These are phyloP conservation scores for Sitophilus oryzae DNA, from an alignment of 1,140 invertebrate genomes.

Conservation along the genomic window DNA sequence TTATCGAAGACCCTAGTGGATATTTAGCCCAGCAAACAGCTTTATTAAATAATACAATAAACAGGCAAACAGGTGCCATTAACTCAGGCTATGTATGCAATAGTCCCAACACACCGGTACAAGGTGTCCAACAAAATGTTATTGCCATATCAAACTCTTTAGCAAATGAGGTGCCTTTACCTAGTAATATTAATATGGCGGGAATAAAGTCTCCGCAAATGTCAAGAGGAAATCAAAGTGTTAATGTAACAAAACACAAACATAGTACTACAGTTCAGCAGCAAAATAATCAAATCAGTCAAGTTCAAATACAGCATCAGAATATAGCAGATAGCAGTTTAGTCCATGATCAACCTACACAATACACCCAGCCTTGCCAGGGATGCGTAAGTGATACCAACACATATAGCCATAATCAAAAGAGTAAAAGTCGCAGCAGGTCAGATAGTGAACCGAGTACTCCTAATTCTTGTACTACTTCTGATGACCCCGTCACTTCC, in stretches of 20 bases:
- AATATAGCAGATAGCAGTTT: constrained; percentile 49
- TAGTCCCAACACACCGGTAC: constrained; percentile 39
- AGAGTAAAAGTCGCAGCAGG: constrained; percentile 31
- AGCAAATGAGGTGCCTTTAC: constrained; percentile 44
- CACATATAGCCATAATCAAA: constrained; percentile 17
- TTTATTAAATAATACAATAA: constrained; percentile 75
- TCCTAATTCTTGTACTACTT: constrained; percentile 50
- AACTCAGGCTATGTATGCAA: constrained; percentile 42
- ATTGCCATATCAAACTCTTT: constrained; percentile 32
- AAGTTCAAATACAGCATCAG: constrained; percentile 23
- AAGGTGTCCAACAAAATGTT: constrained; percentile 29
- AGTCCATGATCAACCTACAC: constrained; percentile 40
- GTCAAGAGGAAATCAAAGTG: constrained; percentile 24
- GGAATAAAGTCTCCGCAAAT: constrained; percentile 31
- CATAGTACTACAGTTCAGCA: neutral
- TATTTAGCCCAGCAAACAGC: constrained; percentile 83
- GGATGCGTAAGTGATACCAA: constrained; percentile 39
- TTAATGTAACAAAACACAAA: constrained; percentile 1
- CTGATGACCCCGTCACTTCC: constrained; percentile 62
- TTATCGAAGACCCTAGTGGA: constrained; percentile 83
- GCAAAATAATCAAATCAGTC: neutral
- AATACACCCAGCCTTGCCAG: constrained; percentile 40
- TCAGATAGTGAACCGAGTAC: constrained; percentile 43
- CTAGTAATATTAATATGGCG: constrained; percentile 43
- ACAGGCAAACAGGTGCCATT: constrained; percentile 58